These are phyloP conservation scores for Phalloptychus januarius DNA, from an alignment of 2,797 vertebrate genomes.

Conservation along the genomic window DNA sequence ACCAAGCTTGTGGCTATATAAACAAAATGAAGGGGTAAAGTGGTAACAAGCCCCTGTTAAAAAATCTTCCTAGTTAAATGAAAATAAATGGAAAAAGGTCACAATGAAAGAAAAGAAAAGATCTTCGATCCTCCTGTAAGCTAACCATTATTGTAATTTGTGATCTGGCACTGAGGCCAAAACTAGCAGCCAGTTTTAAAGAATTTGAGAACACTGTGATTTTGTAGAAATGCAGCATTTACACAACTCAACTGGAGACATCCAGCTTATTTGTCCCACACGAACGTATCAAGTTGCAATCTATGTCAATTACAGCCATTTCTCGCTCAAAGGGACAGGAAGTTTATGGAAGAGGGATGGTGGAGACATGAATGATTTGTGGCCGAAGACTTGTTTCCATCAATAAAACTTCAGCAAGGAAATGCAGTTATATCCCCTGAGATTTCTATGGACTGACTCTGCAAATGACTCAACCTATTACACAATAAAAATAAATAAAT, in stretches of 20 bases:
- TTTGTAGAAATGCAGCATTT: slow-evolving; percentile 7
- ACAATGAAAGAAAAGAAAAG: not conserved
- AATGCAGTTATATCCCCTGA: slow-evolving; percentile 1
- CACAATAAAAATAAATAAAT: slow-evolving; percentile 8
- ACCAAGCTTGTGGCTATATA: slow-evolving; percentile 21
- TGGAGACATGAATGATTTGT: slow-evolving; percentile 3
- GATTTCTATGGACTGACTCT: slow-evolving; percentile 1
- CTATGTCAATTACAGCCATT: slow-evolving; percentile 39
- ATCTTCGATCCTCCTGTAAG: not conserved
- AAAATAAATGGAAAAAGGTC: not conserved
- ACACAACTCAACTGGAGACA: slow-evolving; percentile 5
- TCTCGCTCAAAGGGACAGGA: slow-evolving; percentile 19
- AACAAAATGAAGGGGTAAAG: slow-evolving; percentile 9
- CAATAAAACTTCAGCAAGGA: slow-evolving; percentile 9
- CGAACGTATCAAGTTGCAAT: slow-evolving; percentile 23
- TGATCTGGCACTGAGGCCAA: not conserved
- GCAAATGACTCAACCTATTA: slow-evolving; percentile 10
- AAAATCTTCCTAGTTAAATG: not conserved
- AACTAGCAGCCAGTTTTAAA: slow-evolving; percentile 9
- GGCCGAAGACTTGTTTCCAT: slow-evolving; percentile 21
- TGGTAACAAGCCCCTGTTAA: slow-evolving; percentile 1
- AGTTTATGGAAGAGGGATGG: slow-evolving; percentile 4
- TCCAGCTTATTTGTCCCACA: slow-evolving; percentile 21
- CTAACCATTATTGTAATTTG: not conserved
- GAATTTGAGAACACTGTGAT: slow-evolving; percentile 2